Evolutionary conservation across 2,797 vertebrate species (phyloP).

Genomic region (Cygnus olor): DNA sequence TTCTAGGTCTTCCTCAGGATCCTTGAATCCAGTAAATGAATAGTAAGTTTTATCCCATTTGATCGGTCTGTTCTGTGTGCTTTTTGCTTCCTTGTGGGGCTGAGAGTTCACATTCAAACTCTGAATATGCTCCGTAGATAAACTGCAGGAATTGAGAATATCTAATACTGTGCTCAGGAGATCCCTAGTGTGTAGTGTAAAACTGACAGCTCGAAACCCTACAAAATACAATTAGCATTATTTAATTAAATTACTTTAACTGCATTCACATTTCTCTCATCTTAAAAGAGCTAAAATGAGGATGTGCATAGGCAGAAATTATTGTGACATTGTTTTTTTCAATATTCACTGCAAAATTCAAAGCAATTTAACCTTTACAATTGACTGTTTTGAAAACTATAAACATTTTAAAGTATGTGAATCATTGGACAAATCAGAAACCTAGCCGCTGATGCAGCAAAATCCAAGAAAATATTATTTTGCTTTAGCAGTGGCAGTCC

Average conservation of each 20-base stretch:
- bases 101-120: constrained; percentile 68
- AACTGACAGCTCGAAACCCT: constrained; percentile 93
- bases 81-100: constrained; percentile 60
- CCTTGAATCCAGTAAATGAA: constrained; percentile 91
- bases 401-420: not conserved
- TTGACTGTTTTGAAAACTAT: not conserved
- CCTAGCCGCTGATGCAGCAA: not conserved
- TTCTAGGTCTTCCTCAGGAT: constrained; percentile 92
- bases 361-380: not conserved
- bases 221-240: constrained; percentile 66
- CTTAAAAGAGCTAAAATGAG: not conserved
- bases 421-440: not conserved
- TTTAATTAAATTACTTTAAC: constrained; percentile 3
- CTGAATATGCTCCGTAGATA: constrained; percentile 90
- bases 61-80: constrained; percentile 87
- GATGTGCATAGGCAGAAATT: not conserved
- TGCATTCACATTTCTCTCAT: not conserved
- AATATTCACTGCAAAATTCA: not conserved
- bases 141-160: constrained; percentile 92
- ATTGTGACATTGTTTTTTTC: not conserved
- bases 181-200: constrained; percentile 89
- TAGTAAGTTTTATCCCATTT: constrained; percentile 97
- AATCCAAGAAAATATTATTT: not conserved
- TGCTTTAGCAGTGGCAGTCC: not conserved
- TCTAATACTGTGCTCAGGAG: constrained; percentile 90